Base-by-base conservation (phyloP, 1,140 invertebrate species). In the Plutomurus gul region DNA sequence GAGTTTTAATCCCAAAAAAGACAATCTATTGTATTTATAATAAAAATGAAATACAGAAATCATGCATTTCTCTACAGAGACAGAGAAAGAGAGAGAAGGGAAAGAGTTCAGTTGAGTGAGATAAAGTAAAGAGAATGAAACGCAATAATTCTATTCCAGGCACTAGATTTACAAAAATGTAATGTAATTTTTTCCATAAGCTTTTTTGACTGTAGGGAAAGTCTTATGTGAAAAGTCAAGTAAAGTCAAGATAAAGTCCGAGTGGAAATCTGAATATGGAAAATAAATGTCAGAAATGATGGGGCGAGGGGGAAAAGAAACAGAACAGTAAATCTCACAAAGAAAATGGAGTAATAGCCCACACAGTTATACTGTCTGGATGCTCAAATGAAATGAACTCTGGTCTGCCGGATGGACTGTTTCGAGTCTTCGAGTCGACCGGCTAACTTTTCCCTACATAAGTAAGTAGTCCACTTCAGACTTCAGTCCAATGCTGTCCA, bases 271-370 rank as follows among this genome's bases (percentile, higher is more conserved):
- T 65, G 56, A 65, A 65, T 65, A 65, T 65, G 56, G 56, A 65
- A 60, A 65, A 77, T 70, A 77, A 77, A 77, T 33, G 76, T 72
- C 49, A 77, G 46, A 77, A 71, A 77, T 46, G 60, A 72, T 47
- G 30, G 76, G 60, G 65, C 43, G 43, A 72, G 60, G 75, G 39
- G 27, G 65, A 60, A 77, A 60, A 39, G 40, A 72, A 60, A 47
- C 25, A 65, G 56, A 65, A 60, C 25, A 30, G 56, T 60, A 72
- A 65, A 77, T 77, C 40, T 77, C 37, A 72, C 3, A 22, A 33
- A 43, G 76, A 72, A 46, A 77, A 77, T 72, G 39, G 76, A 77
- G 76, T 77, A n/a, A n/a, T n/a, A n/a, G n/a, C n/a, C n/a, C 72
- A 20, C 22, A 33, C 30, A 51, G 47, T 16, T 33, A 30, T 5